Base-by-base conservation (phyloP, 2,888 invertebrate species). In the Acrobasis consociella region DNA sequence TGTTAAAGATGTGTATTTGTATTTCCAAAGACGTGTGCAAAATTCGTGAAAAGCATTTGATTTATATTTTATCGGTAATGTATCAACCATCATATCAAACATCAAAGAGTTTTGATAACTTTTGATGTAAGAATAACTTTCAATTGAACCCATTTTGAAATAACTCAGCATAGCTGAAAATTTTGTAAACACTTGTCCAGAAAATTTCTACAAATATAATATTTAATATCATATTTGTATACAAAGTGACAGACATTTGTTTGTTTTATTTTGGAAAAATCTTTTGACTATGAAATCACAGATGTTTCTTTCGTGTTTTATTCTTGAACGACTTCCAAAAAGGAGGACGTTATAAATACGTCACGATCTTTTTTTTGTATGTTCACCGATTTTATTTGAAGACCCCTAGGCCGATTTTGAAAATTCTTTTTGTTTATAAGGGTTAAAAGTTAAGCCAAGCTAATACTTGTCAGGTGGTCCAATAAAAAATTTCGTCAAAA, bases 41-140 rank as follows among this genome's bases (percentile, higher is more conserved):
- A 46, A 13, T 46, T 46, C 46, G n/a, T 10, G 5, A 46, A n/a
- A 46, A 46, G 46, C 46, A 46, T 13, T n/a, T n/a, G n/a, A 46
- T n/a, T 46, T 46, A 46, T 46, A 42, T 46, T 46, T n/a, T n/a
- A 46, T 46, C 46, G 42, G 11, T 42, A 42, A 42, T 46, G 46
- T 46, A 46, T 46, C 22, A 2, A 22, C 46, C 46, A n/a, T 31
- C 31, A 8, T 5, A 5, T 31, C 46, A 13, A 46, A 46, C 46
- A 46, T 46, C 46, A 46, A 46, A 46, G 46, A 31, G 7, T 31
- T 31, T 5, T n/a, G 46, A 13, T 13, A 2, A 31, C 7, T 31
- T 31, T n/a, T n/a, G 46, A 13, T 13, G n/a, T n/a, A 46, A 11
- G 46, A 13, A 13, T 13, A 13, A 46, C n/a, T n/a, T 46, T 13